Base-by-base conservation (phyloP, 2,113 vertebrate genomes). In the Catagonus wagneri region DNA sequence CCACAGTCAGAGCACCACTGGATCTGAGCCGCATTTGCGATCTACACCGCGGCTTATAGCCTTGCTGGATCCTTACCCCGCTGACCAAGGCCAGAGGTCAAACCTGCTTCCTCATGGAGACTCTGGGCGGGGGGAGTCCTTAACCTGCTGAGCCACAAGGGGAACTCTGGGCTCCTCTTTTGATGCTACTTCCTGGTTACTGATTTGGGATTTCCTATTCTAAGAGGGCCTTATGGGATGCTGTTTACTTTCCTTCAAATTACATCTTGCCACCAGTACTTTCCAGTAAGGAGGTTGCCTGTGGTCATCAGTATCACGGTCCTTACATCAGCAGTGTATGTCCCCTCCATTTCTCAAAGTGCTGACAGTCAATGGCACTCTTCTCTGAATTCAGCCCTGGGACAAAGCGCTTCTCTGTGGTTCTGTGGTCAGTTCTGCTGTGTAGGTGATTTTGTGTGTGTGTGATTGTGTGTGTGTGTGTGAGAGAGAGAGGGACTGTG, bases 321-420 rank as follows among this genome's bases (percentile, higher is more conserved):
- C 10, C 32, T 71, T 27, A 22, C 15, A 25, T 65, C 15, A 75
- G 39, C n/a, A 84, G 32, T 36, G 36, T 2, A 16, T 2, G 0
- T 44, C 8, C 19, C 20, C 8, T 69, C 0, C 4, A 6, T 52
- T 85, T 58, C 22, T 29, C 3, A 19, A 34, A 83, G 20, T 13
- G 0, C 25, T n/a, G 22, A 19, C 27, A 61, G 22, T 22, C 32
- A 22, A 7, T 32, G 54, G 27, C 36, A 27, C 19, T 13, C 12
- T 52, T 32, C 20, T 2, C 16, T 80, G n/a, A 27, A 34, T 50
- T 83, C 27, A 66, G 7, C 0, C 7, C 23, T 39, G 44, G 22
- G 9, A 13, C 15, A 4, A 13, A 56, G 19, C 5, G 22, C 9
- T 7, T 6, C 2, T 0, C 32, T 54, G 63, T 2, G 22, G 3